Conservation (phyloP, 1,140 invertebrate species). For the Trichogramma pretiosum region DNA sequence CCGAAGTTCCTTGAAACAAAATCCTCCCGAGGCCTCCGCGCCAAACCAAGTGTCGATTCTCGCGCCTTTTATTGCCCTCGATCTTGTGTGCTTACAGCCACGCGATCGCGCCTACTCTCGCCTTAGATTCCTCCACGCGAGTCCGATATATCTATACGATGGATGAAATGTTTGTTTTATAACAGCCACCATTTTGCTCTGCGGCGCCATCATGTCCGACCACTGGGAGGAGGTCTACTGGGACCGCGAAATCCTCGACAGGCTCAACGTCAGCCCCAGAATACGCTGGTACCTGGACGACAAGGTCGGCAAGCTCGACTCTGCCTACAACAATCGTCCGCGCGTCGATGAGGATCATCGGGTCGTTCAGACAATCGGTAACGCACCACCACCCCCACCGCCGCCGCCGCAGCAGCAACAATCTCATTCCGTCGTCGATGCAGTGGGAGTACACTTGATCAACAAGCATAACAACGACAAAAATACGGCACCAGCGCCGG, state of each 20-base stretch:
- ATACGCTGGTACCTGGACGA: constrained; percentile 38
- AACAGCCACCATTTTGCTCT: constrained; percentile 64
- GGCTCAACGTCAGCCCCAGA: constrained; percentile 31
- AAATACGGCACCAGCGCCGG: constrained; percentile 23
- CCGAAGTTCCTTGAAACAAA: too few species aligned
- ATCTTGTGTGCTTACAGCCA: neutral
- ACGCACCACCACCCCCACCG: constrained; percentile 35
- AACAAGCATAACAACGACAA: too few species aligned
- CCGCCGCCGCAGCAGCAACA: constrained; percentile 22
- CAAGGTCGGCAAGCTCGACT: constrained; percentile 30
- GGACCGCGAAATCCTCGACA: constrained; percentile 51
- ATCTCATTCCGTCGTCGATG: constrained; percentile 1
- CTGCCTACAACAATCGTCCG: constrained; percentile 25
- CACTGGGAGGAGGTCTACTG: constrained; percentile 77
- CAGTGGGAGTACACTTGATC: too few species aligned
- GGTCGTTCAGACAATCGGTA: neutral
- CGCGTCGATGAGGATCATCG: neutral
- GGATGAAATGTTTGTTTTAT: constrained; percentile 4
- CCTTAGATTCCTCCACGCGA: neutral
- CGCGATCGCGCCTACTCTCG: neutral
- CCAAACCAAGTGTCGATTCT: too few species aligned
- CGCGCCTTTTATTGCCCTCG: too few species aligned
- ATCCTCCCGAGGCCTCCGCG: too few species aligned
- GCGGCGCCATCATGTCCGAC: constrained; percentile 73
- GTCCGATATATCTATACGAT: neutral